Evolutionary conservation across 2,113 vertebrate genomes (phyloP), one percentile per base, ranked within the genome.

Genomic region (Hemiprocne comata): DNA sequence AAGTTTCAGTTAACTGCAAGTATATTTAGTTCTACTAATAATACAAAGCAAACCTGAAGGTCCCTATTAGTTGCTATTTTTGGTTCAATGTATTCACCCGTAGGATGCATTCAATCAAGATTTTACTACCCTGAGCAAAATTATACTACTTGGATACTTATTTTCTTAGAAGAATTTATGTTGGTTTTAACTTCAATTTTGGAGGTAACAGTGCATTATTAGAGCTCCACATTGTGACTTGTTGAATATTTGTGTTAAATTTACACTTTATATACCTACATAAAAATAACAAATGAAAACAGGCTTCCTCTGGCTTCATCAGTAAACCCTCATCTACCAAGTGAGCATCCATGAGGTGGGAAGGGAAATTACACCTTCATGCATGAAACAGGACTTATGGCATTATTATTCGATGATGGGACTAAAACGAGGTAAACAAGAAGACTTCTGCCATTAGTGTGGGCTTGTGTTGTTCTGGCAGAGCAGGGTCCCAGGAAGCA

Each of bases 371-470:
- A 31, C 4, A 40, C 11, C 31, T 79, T 88, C 21, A n/a, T 54
- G 16, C 5, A 0, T 7, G 6, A 11, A n/a, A 17, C 2, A 70
- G 14, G 24, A 44, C 3, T 36, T 65, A 33, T 40, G 34, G 24
- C 13, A 4, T 33, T 89, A 21, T 31, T 13, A 7, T 15, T 57
- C 48, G 38, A 16, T 54, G 12, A 5, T 33, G 8, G 14, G 13
- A n/a, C 29, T 78, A 9, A 44, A 42, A 58, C 38, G 6, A 13
- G 11, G 5, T 23, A 38, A 77, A 74, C 2, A 3, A 15, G 9
- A 46, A 28, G 18, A 16, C 5, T 75, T 58, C 3, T 60, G 29
- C 10, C 6, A 1, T 51, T 51, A 7, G 2, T 12, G 15, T 24
- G 11, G 44, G 13, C 26, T 50, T 79, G 15, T 18, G 6, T 51